A percentile compares a stretch with the other conserved stretches of the same genome.
These are phyloP conservation scores for Bellardia bayeri DNA, from an alignment of 2,888 invertebrate species.

Conservation along the genomic window DNA sequence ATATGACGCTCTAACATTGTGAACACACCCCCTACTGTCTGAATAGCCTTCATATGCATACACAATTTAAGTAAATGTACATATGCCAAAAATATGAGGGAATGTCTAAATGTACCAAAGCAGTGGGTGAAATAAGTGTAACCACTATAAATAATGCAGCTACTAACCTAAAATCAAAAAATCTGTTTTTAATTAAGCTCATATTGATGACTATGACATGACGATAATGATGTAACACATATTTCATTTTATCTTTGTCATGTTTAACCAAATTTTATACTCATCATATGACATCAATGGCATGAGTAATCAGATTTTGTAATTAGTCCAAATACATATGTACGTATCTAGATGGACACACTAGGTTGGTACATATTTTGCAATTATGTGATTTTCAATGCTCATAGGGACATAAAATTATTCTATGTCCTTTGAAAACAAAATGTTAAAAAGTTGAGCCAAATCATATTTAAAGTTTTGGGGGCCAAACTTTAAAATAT, in stretches of 20 bases:
- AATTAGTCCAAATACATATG: slow-evolving; percentile 56
- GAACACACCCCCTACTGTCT: background rate
- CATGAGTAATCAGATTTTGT: slow-evolving; percentile 69
- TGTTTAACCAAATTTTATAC: slow-evolving; percentile 50
- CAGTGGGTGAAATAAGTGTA: slow-evolving; percentile 8
- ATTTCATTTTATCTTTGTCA: slow-evolving; percentile 50
- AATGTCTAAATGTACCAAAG: slow-evolving; percentile 1
- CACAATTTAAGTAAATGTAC: background rate
- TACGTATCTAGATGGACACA: background rate
- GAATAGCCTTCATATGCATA: background rate
- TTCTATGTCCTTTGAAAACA: too few relatives aligned
- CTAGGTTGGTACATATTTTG: background rate
- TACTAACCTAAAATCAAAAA: slow-evolving; percentile 54
- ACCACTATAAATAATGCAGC: slow-evolving; percentile 51
- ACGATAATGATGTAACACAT: slow-evolving; percentile 58
- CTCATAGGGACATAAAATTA: too few relatives aligned
- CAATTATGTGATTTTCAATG: too few relatives aligned
- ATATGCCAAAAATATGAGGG: background rate
- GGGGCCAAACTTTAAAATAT: too few relatives aligned
- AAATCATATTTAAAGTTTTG: too few relatives aligned
- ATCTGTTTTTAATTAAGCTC: slow-evolving; percentile 66
- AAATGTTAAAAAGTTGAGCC: too few relatives aligned
- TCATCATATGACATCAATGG: slow-evolving; percentile 57
- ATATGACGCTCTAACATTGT: background rate
- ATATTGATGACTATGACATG: slow-evolving; percentile 58